These are phyloP conservation scores for Phalera bucephala DNA, from an alignment of 2,888 invertebrate species.

Conservation along the genomic window DNA sequence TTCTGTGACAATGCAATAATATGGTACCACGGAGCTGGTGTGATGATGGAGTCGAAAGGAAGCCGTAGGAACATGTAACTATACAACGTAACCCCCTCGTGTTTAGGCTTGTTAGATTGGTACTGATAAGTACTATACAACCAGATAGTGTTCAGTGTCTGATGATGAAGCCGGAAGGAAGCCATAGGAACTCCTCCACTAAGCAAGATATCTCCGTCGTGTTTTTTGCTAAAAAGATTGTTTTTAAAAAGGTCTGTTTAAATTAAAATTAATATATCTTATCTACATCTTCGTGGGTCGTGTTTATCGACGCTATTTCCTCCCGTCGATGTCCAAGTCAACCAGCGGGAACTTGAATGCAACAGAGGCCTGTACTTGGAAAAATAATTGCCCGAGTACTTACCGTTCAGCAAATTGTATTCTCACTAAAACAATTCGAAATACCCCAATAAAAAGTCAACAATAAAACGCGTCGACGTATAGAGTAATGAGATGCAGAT, in stretches of 20 bases:
- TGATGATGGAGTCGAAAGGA: no score
- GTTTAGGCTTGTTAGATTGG: no score
- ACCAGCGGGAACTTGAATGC: conserved; percentile 43
- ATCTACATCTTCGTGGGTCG: conserved; percentile 15
- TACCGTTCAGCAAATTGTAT: conserved; percentile 39
- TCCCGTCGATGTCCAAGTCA: conserved; percentile 36
- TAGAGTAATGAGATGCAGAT: conserved; percentile 25
- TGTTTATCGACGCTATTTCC: conserved; percentile 31
- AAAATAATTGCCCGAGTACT: conserved; percentile 52
- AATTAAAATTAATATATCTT: conserved; percentile 5
- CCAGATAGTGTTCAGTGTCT: no score
- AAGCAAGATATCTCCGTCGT: no score
- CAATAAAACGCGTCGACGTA: conserved; percentile 30
- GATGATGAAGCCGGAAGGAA: no score
- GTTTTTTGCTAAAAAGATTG: no score
- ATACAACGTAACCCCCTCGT: no score
- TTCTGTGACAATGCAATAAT: no score
- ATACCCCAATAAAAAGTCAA: conserved; percentile 34
- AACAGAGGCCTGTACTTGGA: conserved; percentile 42
- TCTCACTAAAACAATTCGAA: conserved; percentile 36
- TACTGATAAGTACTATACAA: no score
- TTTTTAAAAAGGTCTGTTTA: neutral
- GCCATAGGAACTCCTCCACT: no score
- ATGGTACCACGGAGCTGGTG: no score
- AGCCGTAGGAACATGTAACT: no score